Percentiles rank a stretch among this genome's conserved stretches.
These are phyloP conservation scores for Ischnura elegans DNA, from an alignment of 2,888 invertebrate genomes.

Conservation along the genomic window DNA sequence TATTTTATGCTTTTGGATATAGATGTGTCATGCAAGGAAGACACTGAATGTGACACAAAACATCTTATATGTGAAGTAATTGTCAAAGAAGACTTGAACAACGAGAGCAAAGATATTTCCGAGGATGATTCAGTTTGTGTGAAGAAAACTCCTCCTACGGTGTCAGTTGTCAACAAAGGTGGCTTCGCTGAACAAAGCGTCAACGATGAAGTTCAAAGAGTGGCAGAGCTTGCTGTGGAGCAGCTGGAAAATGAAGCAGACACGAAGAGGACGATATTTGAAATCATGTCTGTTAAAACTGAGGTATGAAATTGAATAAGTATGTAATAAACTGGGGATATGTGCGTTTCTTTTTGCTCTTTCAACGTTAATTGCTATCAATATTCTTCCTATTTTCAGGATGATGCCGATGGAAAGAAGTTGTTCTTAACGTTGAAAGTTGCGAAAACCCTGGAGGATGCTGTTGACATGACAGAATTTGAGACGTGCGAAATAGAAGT, in stretches of 20 bases:
- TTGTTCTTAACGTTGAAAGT: conserved; percentile 70
- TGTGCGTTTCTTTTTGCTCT: neutral
- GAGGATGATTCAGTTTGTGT: conserved; percentile 65
- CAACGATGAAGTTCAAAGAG: conserved; percentile 66
- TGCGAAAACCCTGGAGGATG: conserved; percentile 68
- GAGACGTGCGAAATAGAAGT: conserved; percentile 70
- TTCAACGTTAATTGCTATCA: neutral
- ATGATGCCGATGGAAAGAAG: conserved; percentile 67
- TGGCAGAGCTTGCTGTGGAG: conserved; percentile 69
- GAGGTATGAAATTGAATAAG: conserved; percentile 52
- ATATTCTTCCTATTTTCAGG: neutral
- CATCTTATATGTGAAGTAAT: conserved; percentile 69
- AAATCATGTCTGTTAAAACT: conserved; percentile 70
- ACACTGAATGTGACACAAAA: conserved; percentile 67
- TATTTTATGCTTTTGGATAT: conserved; percentile 69
- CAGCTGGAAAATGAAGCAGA: conserved; percentile 68
- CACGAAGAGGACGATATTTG: conserved; percentile 69
- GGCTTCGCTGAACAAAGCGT: conserved; percentile 68
- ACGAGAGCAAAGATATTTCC: conserved; percentile 52
- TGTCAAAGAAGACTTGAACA: conserved; percentile 67
- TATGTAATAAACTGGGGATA: neutral
- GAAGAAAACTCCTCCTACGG: conserved; percentile 41
- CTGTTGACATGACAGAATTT: conserved; percentile 69
- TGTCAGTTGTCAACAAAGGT: conserved; percentile 41
- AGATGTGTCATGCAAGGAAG: conserved; percentile 68